Base-by-base conservation (phyloP, 2,797 vertebrate genomes). In the Acrossocheilus wenchowensis region DNA sequence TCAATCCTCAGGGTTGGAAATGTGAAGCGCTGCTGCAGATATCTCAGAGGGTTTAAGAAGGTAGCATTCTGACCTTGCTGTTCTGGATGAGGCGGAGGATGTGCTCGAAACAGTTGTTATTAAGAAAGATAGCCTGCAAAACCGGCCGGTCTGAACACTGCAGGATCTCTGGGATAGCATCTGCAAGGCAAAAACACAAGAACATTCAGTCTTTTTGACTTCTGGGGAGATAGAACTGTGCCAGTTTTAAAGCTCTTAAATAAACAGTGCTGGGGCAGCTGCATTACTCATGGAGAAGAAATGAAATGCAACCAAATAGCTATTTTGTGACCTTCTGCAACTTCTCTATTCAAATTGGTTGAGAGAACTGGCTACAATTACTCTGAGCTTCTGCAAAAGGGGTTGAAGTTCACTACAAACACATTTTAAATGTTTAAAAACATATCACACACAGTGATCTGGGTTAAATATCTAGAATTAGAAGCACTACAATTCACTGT, bases 51-150 rank as follows among this genome's bases (percentile, higher is more conserved):
- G 43, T 57, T 6, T n/a, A 8, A 9, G 72, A 84, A 39, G 54
- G 62, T 80, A 45, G 4, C 8, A 10, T 45, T 48, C 96, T 88
- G 91, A 99, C 98, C 98, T 98, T 98, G 96, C 98, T 99, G 95
- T 99, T 99, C 88, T 99, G 98, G 89, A 99, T 96, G 84, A 99
- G 97, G 23, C 98, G 95, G 77, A 97, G 97, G 91, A 99, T 97
- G 94, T 99, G 98, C 91, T 99, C 98, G 8, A 98, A 99, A 94
- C 98, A 99, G 93, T 99, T 99, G 93, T 98, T 99, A 95, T 98
- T 99, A 84, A 99, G 97, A 90, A 99, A 99, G 88, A 97, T 91
- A 0, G 98, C 97, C 90, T 99, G 98, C 3, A 99, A 95, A 34
- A 96, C 98, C 0, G 98, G 98, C 43, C 98, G 95, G 94, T 99